A percentile compares a stretch with the other conserved stretches of the same genome.
These are phyloP conservation scores for Odontomyia ornata DNA, from an alignment of 2,888 invertebrate species.

Conservation along the genomic window DNA sequence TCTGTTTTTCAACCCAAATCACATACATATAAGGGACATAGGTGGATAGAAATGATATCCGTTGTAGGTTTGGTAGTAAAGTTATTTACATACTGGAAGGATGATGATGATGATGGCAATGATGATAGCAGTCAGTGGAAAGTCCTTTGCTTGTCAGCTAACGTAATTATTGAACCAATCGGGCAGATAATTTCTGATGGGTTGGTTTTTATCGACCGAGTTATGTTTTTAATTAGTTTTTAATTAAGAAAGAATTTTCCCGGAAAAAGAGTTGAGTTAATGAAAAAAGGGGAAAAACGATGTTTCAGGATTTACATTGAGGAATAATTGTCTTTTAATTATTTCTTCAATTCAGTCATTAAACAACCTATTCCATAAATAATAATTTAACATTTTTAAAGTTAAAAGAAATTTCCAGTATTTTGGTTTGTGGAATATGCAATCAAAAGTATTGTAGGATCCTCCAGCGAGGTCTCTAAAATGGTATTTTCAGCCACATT, in stretches of 20 bases:
- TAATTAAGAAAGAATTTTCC: conserved; percentile 26
- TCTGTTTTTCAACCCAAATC: not conserved
- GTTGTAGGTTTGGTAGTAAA: not conserved
- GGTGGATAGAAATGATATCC: not conserved
- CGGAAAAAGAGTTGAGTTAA: not conserved
- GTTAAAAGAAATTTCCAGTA: too few species aligned
- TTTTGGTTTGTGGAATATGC: too few species aligned
- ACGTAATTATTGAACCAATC: conserved; percentile 27
- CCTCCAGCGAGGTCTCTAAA: too few species aligned
- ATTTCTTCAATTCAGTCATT: too few species aligned
- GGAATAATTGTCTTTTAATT: too few species aligned
- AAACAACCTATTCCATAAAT: too few species aligned
- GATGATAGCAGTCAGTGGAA: not conserved
- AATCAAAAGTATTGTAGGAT: too few species aligned
- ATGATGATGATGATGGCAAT: not conserved
- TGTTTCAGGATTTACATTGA: too few species aligned
- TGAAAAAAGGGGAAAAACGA: too few species aligned
- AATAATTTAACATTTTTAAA: too few species aligned
- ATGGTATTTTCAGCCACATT: too few species aligned
- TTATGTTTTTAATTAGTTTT: conserved; percentile 38
- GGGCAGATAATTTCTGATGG: conserved; percentile 17
- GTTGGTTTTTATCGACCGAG: not conserved
- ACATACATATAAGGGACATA: not conserved
- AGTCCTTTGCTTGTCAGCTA: not conserved
- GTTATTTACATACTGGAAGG: conserved; percentile 31